Evolutionary conservation across 64 coral and sea anemone genomes (phyloP).

Genomic region (Stichodactyla mertensii): DNA sequence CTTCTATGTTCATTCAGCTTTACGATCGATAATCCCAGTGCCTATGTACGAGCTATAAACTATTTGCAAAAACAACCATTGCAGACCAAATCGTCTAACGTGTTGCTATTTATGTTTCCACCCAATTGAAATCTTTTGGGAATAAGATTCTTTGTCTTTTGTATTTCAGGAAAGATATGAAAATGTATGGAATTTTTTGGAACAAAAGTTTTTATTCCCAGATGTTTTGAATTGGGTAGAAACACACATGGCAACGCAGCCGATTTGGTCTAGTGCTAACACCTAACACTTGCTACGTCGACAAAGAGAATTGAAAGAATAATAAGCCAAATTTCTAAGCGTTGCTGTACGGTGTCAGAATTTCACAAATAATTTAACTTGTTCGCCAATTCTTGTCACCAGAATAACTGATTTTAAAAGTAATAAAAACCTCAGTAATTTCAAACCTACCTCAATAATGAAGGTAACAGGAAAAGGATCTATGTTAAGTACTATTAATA

Average conservation of each 20-base stretch:
- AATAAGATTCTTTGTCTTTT: no score
- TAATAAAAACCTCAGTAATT: slow-evolving; percentile 3
- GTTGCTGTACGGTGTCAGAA: neutral
- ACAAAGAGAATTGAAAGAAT: neutral
- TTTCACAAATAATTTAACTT: neutral
- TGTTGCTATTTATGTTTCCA: no score
- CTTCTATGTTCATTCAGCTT: no score
- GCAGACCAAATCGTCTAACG: neutral
- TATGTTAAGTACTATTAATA: neutral
- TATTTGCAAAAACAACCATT: neutral
- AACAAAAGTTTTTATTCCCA: no score
- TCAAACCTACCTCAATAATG: no score
- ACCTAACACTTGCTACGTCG: no score
- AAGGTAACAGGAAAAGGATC: neutral
- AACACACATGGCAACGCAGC: no score
- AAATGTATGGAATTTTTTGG: neutral
- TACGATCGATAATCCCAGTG: neutral
- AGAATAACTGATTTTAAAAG: neutral
- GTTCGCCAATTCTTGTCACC: neutral
- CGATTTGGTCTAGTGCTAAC: no score
- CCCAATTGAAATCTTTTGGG: no score
- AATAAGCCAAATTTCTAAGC: neutral
- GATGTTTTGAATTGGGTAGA: no score
- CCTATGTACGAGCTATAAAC: neutral
- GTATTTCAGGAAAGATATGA: no score